Conservation (phyloP, 2,797 vertebrate genomes). For the Hoplostethus atlanticus region DNA sequence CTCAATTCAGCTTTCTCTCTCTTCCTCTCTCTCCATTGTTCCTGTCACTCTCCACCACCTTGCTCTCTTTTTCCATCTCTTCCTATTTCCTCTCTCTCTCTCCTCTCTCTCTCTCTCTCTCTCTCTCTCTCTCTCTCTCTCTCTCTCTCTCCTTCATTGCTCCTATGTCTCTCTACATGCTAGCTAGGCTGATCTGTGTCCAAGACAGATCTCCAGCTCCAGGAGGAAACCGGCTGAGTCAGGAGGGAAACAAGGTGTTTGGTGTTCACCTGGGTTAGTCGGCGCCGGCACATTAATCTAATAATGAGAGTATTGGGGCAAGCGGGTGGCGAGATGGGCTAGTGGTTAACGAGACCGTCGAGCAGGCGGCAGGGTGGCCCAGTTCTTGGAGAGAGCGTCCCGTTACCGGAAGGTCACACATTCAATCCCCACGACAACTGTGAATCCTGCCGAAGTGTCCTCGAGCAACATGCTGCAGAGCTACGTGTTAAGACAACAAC, state of each 20-base stretch:
- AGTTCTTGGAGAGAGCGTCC: no score
- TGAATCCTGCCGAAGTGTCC: no score
- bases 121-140: not conserved
- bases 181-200: constrained; percentile 1
- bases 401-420: no score
- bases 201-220: not conserved
- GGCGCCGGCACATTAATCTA: not conserved
- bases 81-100: not conserved
- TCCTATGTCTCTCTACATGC: not conserved
- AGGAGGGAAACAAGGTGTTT: not conserved
- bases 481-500: no score
- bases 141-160: not conserved
- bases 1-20: no score
- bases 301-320: not conserved
- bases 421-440: no score
- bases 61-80: no score
- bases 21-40: no score
- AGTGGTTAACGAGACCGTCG: no score
- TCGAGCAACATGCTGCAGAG: no score
- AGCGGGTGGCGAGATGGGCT: not conserved
- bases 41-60: no score
- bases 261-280: not conserved
- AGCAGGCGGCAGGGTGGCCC: no score
- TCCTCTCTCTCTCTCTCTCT: not conserved
- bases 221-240: constrained; percentile 4